Evolutionary conservation across 2,113 vertebrate species (phyloP).

Genomic region (Carettochelys insculpta): DNA sequence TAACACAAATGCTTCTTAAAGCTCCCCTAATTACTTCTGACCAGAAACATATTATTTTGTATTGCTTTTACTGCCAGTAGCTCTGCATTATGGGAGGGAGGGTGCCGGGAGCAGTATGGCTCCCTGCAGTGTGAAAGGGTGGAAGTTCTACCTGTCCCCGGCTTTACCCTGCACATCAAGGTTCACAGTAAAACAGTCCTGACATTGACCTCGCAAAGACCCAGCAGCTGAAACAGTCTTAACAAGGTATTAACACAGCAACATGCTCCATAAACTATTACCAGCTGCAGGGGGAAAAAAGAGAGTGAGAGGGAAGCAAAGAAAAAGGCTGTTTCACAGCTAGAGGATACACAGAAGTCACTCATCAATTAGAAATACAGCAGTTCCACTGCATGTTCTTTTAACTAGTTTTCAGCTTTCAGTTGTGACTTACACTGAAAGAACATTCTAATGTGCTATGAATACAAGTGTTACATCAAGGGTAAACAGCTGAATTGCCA

Average conservation of each 20-base stretch:
- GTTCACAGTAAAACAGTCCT: conserved; percentile 78
- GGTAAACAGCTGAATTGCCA: not conserved
- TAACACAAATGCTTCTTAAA: conserved; percentile 58
- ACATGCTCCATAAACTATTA: conserved; percentile 70
- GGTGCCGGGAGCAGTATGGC: conserved; percentile 19
- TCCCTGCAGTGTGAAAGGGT: conserved; percentile 54
- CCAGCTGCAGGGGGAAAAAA: conserved; percentile 69
- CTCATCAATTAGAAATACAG: not conserved
- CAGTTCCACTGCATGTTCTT: not conserved
- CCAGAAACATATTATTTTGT: conserved; percentile 67
- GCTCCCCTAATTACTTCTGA: conserved; percentile 65
- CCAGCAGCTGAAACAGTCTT: conserved; percentile 78
- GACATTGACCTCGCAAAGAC: conserved; percentile 82
- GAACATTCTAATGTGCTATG: not conserved
- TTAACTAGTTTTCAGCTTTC: not conserved
- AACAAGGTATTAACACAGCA: conserved; percentile 81
- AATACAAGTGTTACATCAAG: not conserved
- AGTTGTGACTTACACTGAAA: accelerated
- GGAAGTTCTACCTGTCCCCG: conserved; percentile 66
- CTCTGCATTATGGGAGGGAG: not conserved
- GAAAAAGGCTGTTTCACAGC: not conserved
- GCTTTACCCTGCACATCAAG: conserved; percentile 77
- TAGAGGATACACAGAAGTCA: not conserved
- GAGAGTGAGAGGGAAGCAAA: accelerated
- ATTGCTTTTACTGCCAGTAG: conserved; percentile 25